These are phyloP conservation scores for Papilio polytes DNA, from an alignment of 1,140 invertebrate genomes.

Conservation along the genomic window DNA sequence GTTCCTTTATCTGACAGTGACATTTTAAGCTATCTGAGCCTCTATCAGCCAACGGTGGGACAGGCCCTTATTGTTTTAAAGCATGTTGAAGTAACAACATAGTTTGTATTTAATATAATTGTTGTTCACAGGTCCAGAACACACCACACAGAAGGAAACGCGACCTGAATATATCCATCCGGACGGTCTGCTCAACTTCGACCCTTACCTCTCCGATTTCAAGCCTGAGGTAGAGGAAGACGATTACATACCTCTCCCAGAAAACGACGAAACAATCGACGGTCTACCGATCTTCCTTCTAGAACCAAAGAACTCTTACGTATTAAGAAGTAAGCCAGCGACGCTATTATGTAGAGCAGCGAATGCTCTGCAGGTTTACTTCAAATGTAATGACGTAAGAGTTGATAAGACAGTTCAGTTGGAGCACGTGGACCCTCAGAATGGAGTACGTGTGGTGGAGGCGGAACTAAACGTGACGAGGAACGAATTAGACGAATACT, in stretches of 20 bases:
- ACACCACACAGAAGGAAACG: constrained; percentile 72
- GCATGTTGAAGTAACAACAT: no score
- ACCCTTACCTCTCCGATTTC: constrained; percentile 77
- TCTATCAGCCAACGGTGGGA: no score
- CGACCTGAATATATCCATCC: constrained; percentile 78
- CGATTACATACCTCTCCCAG: constrained; percentile 75
- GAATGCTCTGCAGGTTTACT: constrained; percentile 92
- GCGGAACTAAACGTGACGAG: constrained; percentile 93
- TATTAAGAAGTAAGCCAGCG: constrained; percentile 94
- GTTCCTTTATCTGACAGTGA: no score
- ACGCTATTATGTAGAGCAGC: constrained; percentile 93
- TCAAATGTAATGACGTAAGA: constrained; percentile 92
- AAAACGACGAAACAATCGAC: constrained; percentile 81
- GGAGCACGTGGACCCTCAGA: constrained; percentile 93
- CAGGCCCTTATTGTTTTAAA: no score
- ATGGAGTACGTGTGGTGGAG: constrained; percentile 92
- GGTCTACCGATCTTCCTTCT: constrained; percentile 92
- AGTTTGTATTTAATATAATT: constrained; percentile 10
- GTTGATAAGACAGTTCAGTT: constrained; percentile 86
- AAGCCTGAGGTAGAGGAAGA: constrained; percentile 72
- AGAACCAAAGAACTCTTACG: constrained; percentile 93
- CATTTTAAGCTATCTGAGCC: no score
- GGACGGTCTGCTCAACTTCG: constrained; percentile 72
- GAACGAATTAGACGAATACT: constrained; percentile 95
- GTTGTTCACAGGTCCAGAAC: constrained; percentile 65